Evolutionary conservation across 2,888 invertebrate species (phyloP).

Genomic region (Ectropis crepuscularia): DNA sequence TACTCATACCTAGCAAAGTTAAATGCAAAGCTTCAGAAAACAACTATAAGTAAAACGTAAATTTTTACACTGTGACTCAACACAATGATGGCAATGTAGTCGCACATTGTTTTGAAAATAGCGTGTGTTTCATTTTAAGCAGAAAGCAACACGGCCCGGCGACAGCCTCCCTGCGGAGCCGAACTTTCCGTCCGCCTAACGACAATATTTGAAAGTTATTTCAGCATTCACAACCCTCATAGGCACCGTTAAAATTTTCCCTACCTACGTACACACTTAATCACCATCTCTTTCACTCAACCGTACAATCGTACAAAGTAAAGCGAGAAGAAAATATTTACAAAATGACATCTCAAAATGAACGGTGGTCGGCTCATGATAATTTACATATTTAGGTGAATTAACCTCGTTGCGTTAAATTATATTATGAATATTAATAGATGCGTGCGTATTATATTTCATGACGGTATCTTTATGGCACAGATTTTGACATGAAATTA

Average conservation of each 20-base stretch:
- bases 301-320: conserved; percentile 36
- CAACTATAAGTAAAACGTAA: not conserved
- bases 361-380: conserved; percentile 85
- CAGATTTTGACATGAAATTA: conserved; percentile 61
- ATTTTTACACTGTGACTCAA: conserved; percentile 22
- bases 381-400: conserved; percentile 86
- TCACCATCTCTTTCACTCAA: conserved; percentile 56
- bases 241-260: conserved; percentile 85
- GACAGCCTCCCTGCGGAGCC: conserved; percentile 78
- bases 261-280: conserved; percentile 77
- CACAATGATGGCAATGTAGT: conserved; percentile 39
- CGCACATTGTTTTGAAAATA: conserved; percentile 72
- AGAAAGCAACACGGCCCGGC: conserved; percentile 73
- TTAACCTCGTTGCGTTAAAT: conserved; percentile 84
- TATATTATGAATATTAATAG: conserved; percentile 85
- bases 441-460: conserved; percentile 70
- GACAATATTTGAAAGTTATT: conserved; percentile 86
- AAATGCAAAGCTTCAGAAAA: not conserved
- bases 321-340: conserved; percentile 71
- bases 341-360: conserved; percentile 81
- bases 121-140: conserved; percentile 82
- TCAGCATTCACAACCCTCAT: conserved; percentile 84
- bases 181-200: conserved; percentile 84
- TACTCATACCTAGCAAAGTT: not conserved
- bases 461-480: conserved; percentile 65